A percentile compares a stretch with the other conserved stretches of the same genome.
These are phyloP conservation scores for Hypomecis punctinalis DNA, from an alignment of 2,888 invertebrate genomes.

Conservation along the genomic window DNA sequence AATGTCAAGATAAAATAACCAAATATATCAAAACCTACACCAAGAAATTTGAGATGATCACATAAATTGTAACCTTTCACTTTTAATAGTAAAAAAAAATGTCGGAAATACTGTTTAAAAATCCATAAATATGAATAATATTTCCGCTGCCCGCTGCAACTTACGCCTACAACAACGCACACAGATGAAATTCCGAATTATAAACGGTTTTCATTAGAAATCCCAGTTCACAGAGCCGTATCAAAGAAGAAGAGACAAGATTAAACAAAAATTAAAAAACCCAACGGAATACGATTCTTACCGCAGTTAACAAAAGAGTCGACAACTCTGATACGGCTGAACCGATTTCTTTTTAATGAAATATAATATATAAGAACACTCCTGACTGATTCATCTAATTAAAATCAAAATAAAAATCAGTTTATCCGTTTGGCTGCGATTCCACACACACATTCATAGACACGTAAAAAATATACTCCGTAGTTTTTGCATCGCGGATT, in stretches of 20 bases:
- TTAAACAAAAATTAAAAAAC: not conserved
- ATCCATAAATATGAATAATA: not conserved
- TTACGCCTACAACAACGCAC: constrained; percentile 15
- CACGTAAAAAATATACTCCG: no score
- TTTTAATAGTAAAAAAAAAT: constrained; percentile 5
- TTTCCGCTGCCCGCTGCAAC: constrained; percentile 21
- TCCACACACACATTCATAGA: no score
- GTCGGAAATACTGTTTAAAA: not conserved
- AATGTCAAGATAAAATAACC: not conserved
- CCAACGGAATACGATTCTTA: not conserved
- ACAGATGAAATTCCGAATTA: constrained; percentile 58
- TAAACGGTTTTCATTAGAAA: constrained; percentile 54
- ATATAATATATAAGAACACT: no score
- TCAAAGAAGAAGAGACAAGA: not conserved
- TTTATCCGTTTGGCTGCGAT: no score
- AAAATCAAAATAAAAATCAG: no score
- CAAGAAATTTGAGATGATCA: not conserved
- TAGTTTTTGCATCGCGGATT: no score
- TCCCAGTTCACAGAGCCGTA: constrained; percentile 30
- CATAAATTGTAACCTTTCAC: not conserved
- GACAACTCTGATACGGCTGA: no score
- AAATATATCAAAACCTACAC: constrained; percentile 14
- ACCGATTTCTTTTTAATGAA: no score
- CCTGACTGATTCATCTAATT: no score
- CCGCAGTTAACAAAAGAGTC: no score